Percentiles rank a stretch among this genome's conserved stretches.
Conservation (phyloP, 2,888 invertebrate genomes). For the Netelia virgata region DNA sequence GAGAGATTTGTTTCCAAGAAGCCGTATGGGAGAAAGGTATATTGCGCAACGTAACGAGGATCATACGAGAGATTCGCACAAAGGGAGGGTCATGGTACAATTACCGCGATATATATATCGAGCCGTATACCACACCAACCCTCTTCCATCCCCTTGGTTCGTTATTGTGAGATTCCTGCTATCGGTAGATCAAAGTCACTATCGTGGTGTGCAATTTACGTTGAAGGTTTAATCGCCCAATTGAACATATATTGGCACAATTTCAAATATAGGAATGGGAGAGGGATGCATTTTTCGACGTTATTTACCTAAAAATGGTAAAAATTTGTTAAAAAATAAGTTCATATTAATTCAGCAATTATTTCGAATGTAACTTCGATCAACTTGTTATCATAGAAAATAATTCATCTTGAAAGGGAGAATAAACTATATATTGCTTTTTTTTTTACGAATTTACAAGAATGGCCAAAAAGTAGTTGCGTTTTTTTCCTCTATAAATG, state of each 20-base stretch:
- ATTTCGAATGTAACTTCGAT: no score
- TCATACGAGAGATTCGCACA: slow-evolving; percentile 4
- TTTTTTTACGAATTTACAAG: no score
- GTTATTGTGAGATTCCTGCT: slow-evolving; percentile 20
- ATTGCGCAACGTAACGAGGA: neutral
- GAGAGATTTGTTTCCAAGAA: neutral
- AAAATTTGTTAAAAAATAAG: no score
- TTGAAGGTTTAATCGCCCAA: neutral
- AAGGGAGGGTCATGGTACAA: slow-evolving; percentile 29
- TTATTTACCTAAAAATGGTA: no score
- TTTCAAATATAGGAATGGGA: no score
- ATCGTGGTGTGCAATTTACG: neutral
- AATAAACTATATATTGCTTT: no score
- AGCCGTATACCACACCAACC: slow-evolving; percentile 1
- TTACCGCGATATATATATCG: slow-evolving; percentile 35
- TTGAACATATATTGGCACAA: neutral
- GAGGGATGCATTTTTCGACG: no score
- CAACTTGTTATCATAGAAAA: no score
- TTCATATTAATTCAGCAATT: no score
- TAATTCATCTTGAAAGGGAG: no score
- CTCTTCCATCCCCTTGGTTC: neutral
- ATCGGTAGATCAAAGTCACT: slow-evolving; percentile 31
- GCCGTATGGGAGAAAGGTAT: neutral
- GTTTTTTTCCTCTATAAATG: no score
- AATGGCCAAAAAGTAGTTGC: no score